Evolutionary conservation across 2,113 vertebrate species (phyloP).

Genomic region (Leptocoma aspasia): DNA sequence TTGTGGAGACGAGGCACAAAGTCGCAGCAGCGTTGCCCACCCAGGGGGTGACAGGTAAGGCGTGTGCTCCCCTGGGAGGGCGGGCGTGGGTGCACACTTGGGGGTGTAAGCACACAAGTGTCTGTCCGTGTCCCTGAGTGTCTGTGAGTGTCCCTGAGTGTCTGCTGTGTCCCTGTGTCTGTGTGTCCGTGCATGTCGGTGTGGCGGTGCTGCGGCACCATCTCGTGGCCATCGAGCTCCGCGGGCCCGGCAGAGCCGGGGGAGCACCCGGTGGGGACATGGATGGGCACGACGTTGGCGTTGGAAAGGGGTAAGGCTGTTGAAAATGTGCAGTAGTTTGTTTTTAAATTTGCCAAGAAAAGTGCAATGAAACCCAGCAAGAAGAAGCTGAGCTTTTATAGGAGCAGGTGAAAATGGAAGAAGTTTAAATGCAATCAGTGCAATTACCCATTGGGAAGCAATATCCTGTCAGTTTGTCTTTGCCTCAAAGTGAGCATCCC

Average conservation of each 20-base stretch:
- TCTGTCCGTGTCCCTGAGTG: not conserved
- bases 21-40: not conserved
- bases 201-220: not conserved
- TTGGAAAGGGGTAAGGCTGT: not conserved
- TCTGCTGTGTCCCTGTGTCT: not conserved
- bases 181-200: not conserved
- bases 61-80: not conserved
- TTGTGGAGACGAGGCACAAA: accelerated
- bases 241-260: not conserved
- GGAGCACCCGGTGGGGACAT: accelerated
- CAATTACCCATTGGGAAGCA: accelerated
- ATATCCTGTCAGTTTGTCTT: not conserved
- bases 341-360: not conserved
- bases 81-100: accelerated
- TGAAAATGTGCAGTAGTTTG: not conserved
- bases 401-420: not conserved
- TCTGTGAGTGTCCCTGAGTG: not conserved
- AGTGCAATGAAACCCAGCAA: not conserved
- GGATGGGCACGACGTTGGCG: accelerated
- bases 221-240: not conserved
- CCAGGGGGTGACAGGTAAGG: not conserved
- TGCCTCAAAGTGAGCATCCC: not conserved
- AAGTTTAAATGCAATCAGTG: not conserved
- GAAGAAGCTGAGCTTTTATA: not conserved
- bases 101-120: accelerated